These are phyloP conservation scores for Tapera naevia DNA, from an alignment of 2,797 vertebrate species.

Conservation along the genomic window DNA sequence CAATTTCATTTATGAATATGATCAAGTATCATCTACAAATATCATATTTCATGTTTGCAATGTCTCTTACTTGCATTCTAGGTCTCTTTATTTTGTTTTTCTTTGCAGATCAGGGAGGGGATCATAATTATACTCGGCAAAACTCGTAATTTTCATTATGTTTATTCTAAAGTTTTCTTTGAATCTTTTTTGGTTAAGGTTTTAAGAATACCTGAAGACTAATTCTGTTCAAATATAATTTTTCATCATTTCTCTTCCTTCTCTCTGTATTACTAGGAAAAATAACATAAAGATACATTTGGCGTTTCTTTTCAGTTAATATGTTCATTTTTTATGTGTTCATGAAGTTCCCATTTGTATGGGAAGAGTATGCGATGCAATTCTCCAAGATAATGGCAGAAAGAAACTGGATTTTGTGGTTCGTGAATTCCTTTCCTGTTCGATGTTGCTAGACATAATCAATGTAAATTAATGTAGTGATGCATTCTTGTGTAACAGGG, in stretches of 20 bases:
- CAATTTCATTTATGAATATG: not conserved
- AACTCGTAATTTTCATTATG: constrained; percentile 5
- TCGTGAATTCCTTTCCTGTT: not conserved
- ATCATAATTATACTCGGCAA: not conserved
- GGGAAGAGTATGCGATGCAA: rapidly evolving
- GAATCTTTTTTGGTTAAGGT: not conserved
- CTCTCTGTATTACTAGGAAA: not conserved
- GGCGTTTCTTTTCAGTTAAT: not conserved
- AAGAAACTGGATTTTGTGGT: not conserved
- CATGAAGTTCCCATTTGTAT: not conserved
- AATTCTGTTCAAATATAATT: not conserved
- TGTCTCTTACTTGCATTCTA: not conserved
- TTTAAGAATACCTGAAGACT: not conserved
- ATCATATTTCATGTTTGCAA: not conserved
- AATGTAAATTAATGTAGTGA: not conserved
- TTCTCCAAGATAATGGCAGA: not conserved
- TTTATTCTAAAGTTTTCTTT: not conserved
- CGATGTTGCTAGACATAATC: not conserved
- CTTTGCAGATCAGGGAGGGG: not conserved
- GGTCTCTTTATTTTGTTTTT: not conserved
- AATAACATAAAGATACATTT: not conserved
- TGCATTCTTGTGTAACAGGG: not conserved
- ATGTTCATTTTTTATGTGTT: not conserved
- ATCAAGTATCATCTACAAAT: not conserved
- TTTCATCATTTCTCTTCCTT: not conserved